Conservation (phyloP, 1,140 invertebrate genomes). For the Drosophila lowei region DNA sequence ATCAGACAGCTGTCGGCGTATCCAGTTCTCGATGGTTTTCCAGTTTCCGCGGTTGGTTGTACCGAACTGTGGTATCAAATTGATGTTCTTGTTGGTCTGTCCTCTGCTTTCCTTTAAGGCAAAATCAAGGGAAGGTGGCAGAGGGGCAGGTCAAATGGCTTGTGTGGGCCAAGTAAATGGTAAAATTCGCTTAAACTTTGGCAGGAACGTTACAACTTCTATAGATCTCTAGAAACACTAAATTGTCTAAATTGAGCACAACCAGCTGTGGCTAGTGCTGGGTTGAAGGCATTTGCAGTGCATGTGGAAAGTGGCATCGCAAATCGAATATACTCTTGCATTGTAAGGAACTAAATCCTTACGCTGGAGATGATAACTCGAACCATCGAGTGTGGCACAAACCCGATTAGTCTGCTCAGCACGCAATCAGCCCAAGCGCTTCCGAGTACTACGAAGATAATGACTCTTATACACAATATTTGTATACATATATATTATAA, state of each 20-base stretch:
- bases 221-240: conserved; percentile 41
- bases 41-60: conserved; percentile 52
- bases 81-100: conserved; percentile 28
- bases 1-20: conserved; percentile 6
- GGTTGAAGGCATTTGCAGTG: too few relatives aligned
- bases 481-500: too few relatives aligned
- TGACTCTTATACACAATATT: too few relatives aligned
- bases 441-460: background rate
- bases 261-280: too few relatives aligned
- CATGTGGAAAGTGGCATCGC: too few relatives aligned
- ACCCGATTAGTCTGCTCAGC: too few relatives aligned
- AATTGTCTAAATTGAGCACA: background rate
- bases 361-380: too few relatives aligned
- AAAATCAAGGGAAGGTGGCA: conserved; percentile 32
- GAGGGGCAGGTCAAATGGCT: conserved; percentile 18
- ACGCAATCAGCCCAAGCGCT: background rate
- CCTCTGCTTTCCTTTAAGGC: conserved; percentile 16
- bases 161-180: conserved; percentile 26
- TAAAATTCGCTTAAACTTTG: conserved; percentile 18
- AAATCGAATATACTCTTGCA: too few relatives aligned
- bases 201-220: too few relatives aligned
- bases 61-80: conserved; percentile 33
- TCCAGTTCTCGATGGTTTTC: conserved; percentile 43
- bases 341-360: too few relatives aligned
- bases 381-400: too few relatives aligned